A percentile compares a stretch with the other conserved stretches of the same genome.
Conservation (phyloP, 2,797 vertebrate species). For the Dendrocincla tyrannina region DNA sequence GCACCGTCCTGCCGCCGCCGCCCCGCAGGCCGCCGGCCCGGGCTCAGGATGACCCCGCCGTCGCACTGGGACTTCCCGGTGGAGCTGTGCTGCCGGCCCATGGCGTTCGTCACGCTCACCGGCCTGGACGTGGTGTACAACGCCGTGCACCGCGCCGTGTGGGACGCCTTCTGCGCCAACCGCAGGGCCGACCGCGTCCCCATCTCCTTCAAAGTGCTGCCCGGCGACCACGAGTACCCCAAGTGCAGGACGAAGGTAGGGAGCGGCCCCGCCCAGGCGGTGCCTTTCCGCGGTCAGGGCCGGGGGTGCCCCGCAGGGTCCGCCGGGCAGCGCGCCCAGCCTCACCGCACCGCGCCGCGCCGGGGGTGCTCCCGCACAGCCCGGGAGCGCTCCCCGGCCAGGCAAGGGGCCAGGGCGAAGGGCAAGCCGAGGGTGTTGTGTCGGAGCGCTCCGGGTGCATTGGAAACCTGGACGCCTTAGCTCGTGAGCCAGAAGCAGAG, state of each 20-base stretch:
- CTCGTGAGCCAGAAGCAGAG: neutral
- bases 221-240: constrained; percentile 96
- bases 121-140: constrained; percentile 95
- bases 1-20: neutral
- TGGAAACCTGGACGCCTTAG: neutral
- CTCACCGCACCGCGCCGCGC: neutral
- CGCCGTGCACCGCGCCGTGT: constrained; percentile 94
- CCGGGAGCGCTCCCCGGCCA: neutral
- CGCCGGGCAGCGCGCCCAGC: no score
- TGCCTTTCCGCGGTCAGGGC: no score
- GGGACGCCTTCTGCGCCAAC: constrained; percentile 97
- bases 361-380: no score
- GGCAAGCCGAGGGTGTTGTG: neutral
- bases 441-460: fast-evolving
- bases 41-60: constrained; percentile 76
- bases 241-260: constrained; percentile 97
- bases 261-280: neutral
- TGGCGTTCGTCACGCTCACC: constrained; percentile 96
- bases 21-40: neutral
- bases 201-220: constrained; percentile 96
- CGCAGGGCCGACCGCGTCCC: constrained; percentile 95
- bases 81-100: constrained; percentile 95
- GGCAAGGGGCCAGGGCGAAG: neutral
- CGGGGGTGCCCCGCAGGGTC: fast-evolving
- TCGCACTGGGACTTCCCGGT: constrained; percentile 95